These are phyloP conservation scores for Eutolmus rufibarbis DNA, from an alignment of 2,888 invertebrate species.

Conservation along the genomic window DNA sequence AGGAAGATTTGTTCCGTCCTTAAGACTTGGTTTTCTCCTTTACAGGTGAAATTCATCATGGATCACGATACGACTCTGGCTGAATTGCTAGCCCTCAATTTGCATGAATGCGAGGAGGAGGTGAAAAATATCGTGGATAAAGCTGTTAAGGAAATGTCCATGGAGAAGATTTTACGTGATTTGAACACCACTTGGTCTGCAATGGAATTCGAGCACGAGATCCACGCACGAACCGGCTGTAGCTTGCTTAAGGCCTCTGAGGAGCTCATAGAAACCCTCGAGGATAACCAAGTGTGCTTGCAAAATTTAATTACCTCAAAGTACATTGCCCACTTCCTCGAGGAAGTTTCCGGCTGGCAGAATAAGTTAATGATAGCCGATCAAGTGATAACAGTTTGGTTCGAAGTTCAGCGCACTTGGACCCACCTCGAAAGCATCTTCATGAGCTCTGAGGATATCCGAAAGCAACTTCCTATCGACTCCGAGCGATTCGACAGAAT, in stretches of 20 bases:
- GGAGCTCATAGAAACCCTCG: conserved; percentile 94
- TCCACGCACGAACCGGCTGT: conserved; percentile 86
- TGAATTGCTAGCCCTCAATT: conserved; percentile 87
- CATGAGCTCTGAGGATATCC: conserved; percentile 96
- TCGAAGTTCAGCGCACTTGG: conserved; percentile 97
- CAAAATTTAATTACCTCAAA: conserved; percentile 97
- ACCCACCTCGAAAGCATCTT: conserved; percentile 97
- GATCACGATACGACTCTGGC: conserved; percentile 90
- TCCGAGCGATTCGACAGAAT: conserved; percentile 91
- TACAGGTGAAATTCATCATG: conserved; percentile 91
- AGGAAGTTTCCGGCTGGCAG: conserved; percentile 95
- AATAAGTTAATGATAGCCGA: conserved; percentile 90
- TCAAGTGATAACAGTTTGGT: conserved; percentile 91
- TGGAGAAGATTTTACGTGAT: conserved; percentile 94
- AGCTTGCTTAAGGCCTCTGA: conserved; percentile 88
- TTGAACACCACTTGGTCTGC: conserved; percentile 87
- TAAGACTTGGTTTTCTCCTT: not conserved
- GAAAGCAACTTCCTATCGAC: conserved; percentile 92
- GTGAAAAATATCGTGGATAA: conserved; percentile 97
- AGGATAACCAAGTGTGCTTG: conserved; percentile 95
- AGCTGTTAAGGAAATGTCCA: conserved; percentile 97
- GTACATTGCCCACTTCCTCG: conserved; percentile 93
- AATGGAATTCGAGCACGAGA: conserved; percentile 92
- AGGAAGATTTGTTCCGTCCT: not conserved
- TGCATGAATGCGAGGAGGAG: conserved; percentile 97